Evolutionary conservation across 2,113 vertebrate species (phyloP).

Genomic region (Arvicanthis niloticus): DNA sequence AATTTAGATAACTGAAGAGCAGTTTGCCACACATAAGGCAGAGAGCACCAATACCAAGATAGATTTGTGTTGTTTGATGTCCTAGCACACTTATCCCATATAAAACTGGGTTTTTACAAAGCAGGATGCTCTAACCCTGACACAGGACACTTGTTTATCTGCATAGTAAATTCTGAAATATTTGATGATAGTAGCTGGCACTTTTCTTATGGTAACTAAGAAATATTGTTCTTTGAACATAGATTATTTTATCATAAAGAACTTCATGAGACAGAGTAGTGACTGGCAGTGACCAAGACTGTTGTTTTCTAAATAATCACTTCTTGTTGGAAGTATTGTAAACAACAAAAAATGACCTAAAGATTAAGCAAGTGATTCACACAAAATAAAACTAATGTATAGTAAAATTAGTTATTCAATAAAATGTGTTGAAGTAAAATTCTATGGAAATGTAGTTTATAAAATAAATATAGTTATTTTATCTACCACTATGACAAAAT

Average conservation of each 20-base stretch:
- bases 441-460: constrained; percentile 40
- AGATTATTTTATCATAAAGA: background rate
- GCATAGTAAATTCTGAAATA: constrained; percentile 10
- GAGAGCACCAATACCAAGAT: background rate
- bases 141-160: background rate
- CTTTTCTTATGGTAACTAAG: constrained; percentile 41
- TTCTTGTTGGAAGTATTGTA: constrained; percentile 40
- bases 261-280: constrained; percentile 18
- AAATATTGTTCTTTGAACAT: constrained; percentile 41
- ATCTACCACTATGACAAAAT: constrained; percentile 27
- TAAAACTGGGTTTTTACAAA: background rate
- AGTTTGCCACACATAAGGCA: background rate
- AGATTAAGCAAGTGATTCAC: constrained; percentile 9
- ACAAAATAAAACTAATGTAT: constrained; percentile 38
- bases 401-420: constrained; percentile 14
- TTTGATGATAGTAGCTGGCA: constrained; percentile 20
- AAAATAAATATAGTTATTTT: constrained; percentile 4
- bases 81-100: background rate
- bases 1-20: background rate
- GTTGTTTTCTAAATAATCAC: constrained; percentile 33
- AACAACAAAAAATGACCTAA: constrained; percentile 43
- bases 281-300: background rate
- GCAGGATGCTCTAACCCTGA: background rate
- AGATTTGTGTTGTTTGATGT: background rate
- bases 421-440: constrained; percentile 7